phyloP scores from a whole-genome alignment of 2,113 vertebrate genomes.

The Crocuta crocuta region DNA sequence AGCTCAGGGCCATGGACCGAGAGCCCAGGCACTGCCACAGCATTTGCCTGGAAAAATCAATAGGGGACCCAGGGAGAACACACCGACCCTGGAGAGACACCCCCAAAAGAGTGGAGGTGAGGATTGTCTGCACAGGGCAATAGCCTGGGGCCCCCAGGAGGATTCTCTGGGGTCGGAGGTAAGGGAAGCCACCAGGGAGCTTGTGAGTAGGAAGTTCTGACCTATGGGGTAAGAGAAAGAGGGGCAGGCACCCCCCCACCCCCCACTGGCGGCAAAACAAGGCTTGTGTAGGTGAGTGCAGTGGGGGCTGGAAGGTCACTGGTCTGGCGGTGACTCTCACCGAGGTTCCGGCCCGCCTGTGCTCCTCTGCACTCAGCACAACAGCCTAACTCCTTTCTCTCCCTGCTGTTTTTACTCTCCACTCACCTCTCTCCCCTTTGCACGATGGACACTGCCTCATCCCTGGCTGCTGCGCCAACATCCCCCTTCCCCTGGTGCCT shows the following conservation, averaged over 20 bases:
- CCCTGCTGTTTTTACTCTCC: not conserved
- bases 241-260: fast-evolving
- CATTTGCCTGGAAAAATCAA: not conserved
- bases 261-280: fast-evolving
- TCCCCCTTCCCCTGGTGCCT: not conserved
- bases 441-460: not conserved
- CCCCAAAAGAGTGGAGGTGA: not conserved
- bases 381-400: not conserved
- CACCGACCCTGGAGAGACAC: not conserved
- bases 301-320: not conserved
- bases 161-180: not conserved
- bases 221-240: not conserved
- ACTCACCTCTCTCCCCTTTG: not conserved
- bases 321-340: not conserved
- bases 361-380: not conserved
- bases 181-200: not conserved
- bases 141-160: not conserved
- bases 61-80: not conserved
- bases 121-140: not conserved
- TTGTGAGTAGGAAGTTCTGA: not conserved
- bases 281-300: not conserved
- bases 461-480: not conserved
- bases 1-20: not conserved
- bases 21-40: not conserved
- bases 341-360: not conserved